Conservation (phyloP, 2,797 vertebrate species). For the Enoplosus armatus region DNA sequence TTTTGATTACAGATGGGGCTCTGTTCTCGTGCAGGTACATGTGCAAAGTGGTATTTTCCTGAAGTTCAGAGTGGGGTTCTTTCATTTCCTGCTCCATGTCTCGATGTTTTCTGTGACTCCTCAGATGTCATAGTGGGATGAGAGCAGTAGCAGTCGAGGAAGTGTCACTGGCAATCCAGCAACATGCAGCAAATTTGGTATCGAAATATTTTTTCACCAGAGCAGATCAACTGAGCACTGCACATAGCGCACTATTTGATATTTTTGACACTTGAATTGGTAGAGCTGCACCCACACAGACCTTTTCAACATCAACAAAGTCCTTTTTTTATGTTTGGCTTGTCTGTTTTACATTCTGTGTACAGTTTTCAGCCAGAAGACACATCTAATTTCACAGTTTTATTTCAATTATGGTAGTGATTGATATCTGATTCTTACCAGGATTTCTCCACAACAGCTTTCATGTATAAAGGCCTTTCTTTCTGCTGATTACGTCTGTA, state of each 20-base stretch:
- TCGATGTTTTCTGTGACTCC: background rate
- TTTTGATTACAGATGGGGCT: background rate
- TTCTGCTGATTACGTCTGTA: constrained; percentile 8
- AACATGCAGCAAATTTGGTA: constrained; percentile 7
- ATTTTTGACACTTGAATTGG: constrained; percentile 17
- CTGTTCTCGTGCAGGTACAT: background rate
- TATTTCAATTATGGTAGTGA: constrained; percentile 3
- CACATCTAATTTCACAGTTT: background rate
- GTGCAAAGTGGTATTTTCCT: background rate
- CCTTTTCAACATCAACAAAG: background rate
- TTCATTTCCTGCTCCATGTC: background rate
- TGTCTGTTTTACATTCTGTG: background rate
- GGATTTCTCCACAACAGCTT: constrained; percentile 3
- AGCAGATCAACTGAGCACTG: background rate
- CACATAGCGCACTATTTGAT: background rate
- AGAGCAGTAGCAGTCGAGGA: background rate
- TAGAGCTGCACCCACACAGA: constrained; percentile 1
- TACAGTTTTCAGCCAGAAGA: background rate
- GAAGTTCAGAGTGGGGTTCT: background rate
- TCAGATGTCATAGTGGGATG: constrained; percentile 3
- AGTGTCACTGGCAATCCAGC: background rate
- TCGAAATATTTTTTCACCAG: constrained; percentile 9
- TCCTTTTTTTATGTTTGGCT: background rate
- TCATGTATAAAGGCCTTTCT: background rate
- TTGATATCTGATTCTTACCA: constrained; percentile 16